phyloP scores from a whole-genome alignment of 2,113 vertebrate genomes.

The Bubalus kerabau region DNA sequence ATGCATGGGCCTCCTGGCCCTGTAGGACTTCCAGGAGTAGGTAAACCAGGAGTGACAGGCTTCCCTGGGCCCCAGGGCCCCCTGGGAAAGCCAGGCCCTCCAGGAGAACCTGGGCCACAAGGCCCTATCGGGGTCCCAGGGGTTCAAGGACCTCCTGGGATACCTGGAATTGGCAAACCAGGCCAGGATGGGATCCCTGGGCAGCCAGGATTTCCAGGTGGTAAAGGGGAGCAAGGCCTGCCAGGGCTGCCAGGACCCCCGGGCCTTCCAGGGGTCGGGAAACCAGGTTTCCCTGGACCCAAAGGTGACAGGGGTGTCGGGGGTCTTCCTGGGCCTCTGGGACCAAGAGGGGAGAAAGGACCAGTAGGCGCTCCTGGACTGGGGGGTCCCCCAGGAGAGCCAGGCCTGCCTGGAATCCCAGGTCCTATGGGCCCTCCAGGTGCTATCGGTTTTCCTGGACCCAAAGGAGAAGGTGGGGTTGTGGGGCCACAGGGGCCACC shows the following conservation, averaged over 20 bases:
- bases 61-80: constrained; percentile 90
- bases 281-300: constrained; percentile 91
- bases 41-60: constrained; percentile 92
- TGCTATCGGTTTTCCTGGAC: constrained; percentile 88
- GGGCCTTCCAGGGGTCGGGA: constrained; percentile 90
- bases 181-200: constrained; percentile 92
- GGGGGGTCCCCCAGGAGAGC: constrained; percentile 85
- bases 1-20: constrained; percentile 88
- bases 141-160: constrained; percentile 88
- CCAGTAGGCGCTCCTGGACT: constrained; percentile 87
- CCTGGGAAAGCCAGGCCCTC: constrained; percentile 88
- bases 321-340: constrained; percentile 86
- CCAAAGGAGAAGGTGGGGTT: constrained; percentile 89
- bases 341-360: constrained; percentile 91
- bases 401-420: constrained; percentile 88
- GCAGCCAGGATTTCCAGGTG: constrained; percentile 90
- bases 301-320: constrained; percentile 91
- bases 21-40: constrained; percentile 90
- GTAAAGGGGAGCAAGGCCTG: constrained; percentile 92
- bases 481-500: constrained; percentile 85
- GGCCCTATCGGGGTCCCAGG: constrained; percentile 87
- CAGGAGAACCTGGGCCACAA: constrained; percentile 86
- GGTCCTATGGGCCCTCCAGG: constrained; percentile 90
- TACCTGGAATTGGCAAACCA: constrained; percentile 90
- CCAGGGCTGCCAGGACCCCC: constrained; percentile 90